These are phyloP conservation scores for Pyrgus malvae DNA, from an alignment of 2,888 invertebrate genomes.

Conservation along the genomic window DNA sequence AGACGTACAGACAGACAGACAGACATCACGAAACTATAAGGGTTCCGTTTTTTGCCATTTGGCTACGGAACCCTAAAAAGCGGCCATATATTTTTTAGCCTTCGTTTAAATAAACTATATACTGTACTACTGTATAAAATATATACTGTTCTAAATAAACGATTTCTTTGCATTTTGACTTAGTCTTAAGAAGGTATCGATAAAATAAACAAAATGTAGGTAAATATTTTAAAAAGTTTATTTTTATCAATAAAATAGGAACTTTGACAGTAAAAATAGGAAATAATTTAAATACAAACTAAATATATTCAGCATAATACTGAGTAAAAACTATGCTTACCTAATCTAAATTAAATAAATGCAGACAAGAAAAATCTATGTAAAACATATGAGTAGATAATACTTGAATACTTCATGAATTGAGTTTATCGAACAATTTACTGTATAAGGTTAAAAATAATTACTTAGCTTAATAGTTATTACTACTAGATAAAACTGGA, in stretches of 20 bases:
- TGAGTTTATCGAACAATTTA: neutral
- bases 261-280: conserved; percentile 34
- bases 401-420: conserved; percentile 31
- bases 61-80: too few relatives aligned
- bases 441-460: conserved; percentile 7
- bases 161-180: too few relatives aligned
- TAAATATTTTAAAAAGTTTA: conserved; percentile 22
- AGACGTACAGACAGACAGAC: too few relatives aligned
- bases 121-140: too few relatives aligned
- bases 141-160: too few relatives aligned
- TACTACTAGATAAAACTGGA: neutral
- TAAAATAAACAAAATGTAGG: neutral
- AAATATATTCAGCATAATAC: conserved; percentile 5
- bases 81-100: too few relatives aligned
- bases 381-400: conserved; percentile 36
- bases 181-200: neutral
- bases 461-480: conserved; percentile 10
- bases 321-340: neutral
- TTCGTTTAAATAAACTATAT: too few relatives aligned
- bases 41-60: too few relatives aligned
- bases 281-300: conserved; percentile 1
- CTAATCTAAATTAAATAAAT: conserved; percentile 36
- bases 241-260: conserved; percentile 41
- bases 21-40: too few relatives aligned
- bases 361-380: conserved; percentile 38